Base-by-base conservation (phyloP, 2,113 vertebrate species). In the Aptenodytes patagonicus region DNA sequence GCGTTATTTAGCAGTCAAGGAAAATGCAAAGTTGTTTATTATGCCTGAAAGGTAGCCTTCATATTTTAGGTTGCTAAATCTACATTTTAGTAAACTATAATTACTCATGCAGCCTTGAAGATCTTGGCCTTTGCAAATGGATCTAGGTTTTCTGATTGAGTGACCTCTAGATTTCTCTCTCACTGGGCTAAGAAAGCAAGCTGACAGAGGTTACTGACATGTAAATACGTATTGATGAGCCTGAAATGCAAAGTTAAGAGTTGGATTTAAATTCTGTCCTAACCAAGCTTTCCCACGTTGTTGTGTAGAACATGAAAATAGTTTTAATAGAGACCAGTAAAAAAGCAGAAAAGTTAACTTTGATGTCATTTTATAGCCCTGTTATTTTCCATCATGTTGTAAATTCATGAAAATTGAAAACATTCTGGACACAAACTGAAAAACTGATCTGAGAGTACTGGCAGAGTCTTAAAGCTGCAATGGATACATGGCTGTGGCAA, bases 391-490 rank as follows among this genome's bases (percentile, higher is more conserved):
- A 62, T 31, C 26, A 13, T 5, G 7, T 57, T 62, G 26, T 28
- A 84, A 86, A 92, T 40, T 77, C 3, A 58, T 28, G 34, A 68
- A 95, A 95, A 79, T 46, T 46, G 38, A 77, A 94, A 75, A 34
- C 38, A 40, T 91, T 38, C 61, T 51, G 32, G 36, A 38, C 13
- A 55, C 38, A 71, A 62, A 65, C 13, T 89, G 49, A 72, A 91
- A 91, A 95, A 78, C 28, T 91, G 57, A 49, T 93, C 61, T 42
- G 28, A 69, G 49, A 68, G 36, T 77, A 92, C 84, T 87, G 52
- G 64, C 90, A 96, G 89, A 96, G 65, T 83, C 91, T 93, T 90
- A 94, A 83, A 97, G 87, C 94, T 97, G 75, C 88, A 97, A 52
- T 73, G 90, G 90, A 90, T 95, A 87, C 72, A 91, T 28, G 58